Conservation (phyloP, 2,797 vertebrate species). For the Clarias fuscus region DNA sequence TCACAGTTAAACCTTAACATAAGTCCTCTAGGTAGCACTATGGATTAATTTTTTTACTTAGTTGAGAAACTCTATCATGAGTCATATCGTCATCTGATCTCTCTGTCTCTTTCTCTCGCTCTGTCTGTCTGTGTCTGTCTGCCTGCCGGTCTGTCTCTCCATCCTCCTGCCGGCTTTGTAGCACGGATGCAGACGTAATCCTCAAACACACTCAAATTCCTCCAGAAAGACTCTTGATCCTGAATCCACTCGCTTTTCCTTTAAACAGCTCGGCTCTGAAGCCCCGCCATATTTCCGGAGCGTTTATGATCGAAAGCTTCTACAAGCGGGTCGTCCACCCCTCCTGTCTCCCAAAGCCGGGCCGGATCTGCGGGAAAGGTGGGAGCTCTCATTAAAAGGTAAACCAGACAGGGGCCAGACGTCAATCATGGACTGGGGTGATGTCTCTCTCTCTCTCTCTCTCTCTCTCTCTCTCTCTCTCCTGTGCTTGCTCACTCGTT, state of each 20-base stretch:
- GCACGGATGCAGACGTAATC: constrained; percentile 82
- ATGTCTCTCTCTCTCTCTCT: constrained; percentile 70
- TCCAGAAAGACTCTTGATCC: constrained; percentile 84
- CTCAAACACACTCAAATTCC: constrained; percentile 86
- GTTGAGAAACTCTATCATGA: constrained; percentile 43
- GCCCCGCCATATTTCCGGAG: constrained; percentile 69
- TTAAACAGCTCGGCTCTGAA: constrained; percentile 75
- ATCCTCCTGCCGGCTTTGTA: constrained; percentile 76
- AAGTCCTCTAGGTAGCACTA: not conserved
- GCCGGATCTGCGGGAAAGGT: constrained; percentile 59
- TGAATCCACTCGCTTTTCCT: constrained; percentile 81
- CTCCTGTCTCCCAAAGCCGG: constrained; percentile 42
- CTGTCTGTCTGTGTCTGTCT: not conserved
- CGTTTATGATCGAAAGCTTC: constrained; percentile 78
- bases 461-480: not conserved
- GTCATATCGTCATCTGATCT: constrained; percentile 74
- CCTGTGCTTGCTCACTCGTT: not conserved
- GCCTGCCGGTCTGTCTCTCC: constrained; percentile 25
- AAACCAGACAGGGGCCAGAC: constrained; percentile 76
- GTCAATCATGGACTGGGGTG: constrained; percentile 76
- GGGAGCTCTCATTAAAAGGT: constrained; percentile 81
- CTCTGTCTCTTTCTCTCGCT: constrained; percentile 46
- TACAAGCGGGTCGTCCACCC: constrained; percentile 66
- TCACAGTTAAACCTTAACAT: not conserved
- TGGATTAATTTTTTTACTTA: not conserved